These are phyloP conservation scores for Pseudomyrmex sp. DNA, from an alignment of 1,140 invertebrate genomes.

Conservation along the genomic window DNA sequence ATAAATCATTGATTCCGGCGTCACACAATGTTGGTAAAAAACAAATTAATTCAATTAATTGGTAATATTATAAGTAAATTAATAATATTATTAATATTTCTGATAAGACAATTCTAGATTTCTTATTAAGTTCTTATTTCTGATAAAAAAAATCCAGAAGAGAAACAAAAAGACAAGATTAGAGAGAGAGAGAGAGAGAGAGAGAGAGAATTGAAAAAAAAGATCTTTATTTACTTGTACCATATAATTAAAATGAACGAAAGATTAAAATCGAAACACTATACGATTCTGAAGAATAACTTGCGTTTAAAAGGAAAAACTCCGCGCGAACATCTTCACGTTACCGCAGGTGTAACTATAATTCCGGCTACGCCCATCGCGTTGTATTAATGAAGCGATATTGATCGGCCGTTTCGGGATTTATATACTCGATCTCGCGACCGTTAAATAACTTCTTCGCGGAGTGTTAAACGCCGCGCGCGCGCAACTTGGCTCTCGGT, in stretches of 20 bases:
- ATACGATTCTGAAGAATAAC: not conserved
- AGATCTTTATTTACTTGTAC: not conserved
- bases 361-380: constrained; percentile 52
- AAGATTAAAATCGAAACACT: not conserved
- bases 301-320: not conserved
- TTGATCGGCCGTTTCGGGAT: constrained; percentile 45
- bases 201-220: not conserved
- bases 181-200: too few species aligned
- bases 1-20: not conserved
- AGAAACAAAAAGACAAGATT: not conserved
- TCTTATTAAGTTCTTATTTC: too few species aligned
- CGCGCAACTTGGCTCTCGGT: not conserved
- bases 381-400: constrained; percentile 55
- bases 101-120: too few species aligned
- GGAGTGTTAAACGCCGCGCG: constrained; percentile 48
- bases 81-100: too few species aligned
- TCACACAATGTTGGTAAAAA: not conserved
- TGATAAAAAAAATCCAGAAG: too few species aligned
- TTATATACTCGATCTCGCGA: constrained; percentile 49
- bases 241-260: not conserved
- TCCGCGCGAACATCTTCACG: constrained; percentile 36
- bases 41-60: too few species aligned
- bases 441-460: constrained; percentile 51
- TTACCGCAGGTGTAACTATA: constrained; percentile 46
- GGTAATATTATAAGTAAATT: not conserved